phyloP scores from a whole-genome alignment of 35 echinoderm and acorn worm species.

The Hemicentrotus pulcherrimus region DNA sequence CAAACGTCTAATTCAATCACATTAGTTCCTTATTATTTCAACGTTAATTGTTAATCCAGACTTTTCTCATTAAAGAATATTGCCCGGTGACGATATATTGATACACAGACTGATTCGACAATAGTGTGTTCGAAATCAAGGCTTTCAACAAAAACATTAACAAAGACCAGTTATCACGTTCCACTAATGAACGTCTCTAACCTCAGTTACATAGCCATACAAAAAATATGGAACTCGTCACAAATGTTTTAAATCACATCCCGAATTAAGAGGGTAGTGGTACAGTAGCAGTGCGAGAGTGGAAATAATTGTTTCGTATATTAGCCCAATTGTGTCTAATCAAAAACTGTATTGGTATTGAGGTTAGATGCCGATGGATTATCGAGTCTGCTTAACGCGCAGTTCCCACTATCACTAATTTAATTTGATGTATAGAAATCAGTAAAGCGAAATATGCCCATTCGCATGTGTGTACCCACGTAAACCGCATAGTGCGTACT shows the following conservation, averaged over 20 bases:
- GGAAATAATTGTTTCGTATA: too few species aligned
- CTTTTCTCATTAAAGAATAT: not conserved
- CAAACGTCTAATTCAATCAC: not conserved
- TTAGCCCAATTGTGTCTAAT: too few species aligned
- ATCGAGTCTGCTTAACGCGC: not conserved
- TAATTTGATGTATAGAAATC: not conserved
- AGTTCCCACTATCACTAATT: not conserved
- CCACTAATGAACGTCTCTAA: not conserved
- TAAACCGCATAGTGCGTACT: not conserved
- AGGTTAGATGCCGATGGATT: not conserved
- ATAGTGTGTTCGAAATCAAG: not conserved
- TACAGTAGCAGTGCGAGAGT: not conserved
- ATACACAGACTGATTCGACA: not conserved
- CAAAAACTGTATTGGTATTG: not conserved
- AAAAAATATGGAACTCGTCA: not conserved
- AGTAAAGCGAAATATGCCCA: not conserved
- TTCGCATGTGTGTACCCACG: not conserved
- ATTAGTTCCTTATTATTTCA: not conserved
- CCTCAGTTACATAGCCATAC: not conserved
- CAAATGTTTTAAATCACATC: not conserved
- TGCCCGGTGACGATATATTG: not conserved
- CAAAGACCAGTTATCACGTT: constrained; percentile 18
- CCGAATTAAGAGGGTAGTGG: not conserved
- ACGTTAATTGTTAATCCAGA: not conserved
- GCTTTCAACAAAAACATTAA: not conserved